Base-by-base conservation (phyloP, 2,113 vertebrate species). In the Toxotes jaculatrix region DNA sequence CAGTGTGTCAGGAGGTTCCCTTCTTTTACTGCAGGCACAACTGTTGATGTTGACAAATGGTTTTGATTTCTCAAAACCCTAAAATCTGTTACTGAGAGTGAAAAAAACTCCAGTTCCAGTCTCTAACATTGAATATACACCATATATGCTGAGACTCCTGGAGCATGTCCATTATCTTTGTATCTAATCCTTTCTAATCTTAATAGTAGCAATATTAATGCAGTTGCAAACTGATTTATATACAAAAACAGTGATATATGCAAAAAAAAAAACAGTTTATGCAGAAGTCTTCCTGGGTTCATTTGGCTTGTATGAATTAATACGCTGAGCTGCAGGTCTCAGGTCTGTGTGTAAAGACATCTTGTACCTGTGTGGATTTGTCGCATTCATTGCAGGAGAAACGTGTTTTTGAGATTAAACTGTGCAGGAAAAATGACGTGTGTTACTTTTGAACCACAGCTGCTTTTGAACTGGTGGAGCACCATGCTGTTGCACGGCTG, bases 1-100 rank as follows among this genome's bases (percentile, higher is more conserved):
- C 47, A 19, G 80, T 4, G 81, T 78, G 86, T 86, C 74, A 45
- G 74, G 71, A 74, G 86, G 75, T 53, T 61, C 38, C 70, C 21
- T 47, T 66, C 63, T 85, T 82, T 86, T 66, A 89, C 77, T 83
- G 57, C 84, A 53, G 81, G 68, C 77, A 77, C 73, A 60, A 45
- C 78, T 79, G 89, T 84, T 76, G 27, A 84, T 84, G 62, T 62
- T 91, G 88, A 93, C 71, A 84, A 91, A 92, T 86, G 82, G 77
- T 67, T 88, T 73, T 84, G 81, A 81, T 87, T 86, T 81, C 78
- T 78, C 84, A 47, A 72, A 64, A 12, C 23, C 60, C 74, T 55
- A 47, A 87, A 88, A 86, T 82, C 74, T 60, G 84, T 90, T 84
- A 86, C 74, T 36, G 56, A 63, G 74, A 72, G 43, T 17, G 64